Base-by-base conservation (phyloP, 2,888 invertebrate species). In the Limenitis camilla region DNA sequence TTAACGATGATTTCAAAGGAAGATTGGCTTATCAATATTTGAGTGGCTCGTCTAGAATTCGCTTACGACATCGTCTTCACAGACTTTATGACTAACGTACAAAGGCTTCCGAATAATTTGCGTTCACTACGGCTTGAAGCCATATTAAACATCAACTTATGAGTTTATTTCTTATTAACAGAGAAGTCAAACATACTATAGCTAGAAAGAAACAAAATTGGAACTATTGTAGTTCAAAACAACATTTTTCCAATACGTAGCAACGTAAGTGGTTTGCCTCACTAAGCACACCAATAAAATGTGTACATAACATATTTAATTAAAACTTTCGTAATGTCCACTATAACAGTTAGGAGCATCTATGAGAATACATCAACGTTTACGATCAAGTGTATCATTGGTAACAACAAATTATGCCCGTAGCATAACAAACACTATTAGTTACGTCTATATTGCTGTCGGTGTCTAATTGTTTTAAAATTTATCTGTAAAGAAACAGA, bases 11-110 rank as follows among this genome's bases (percentile, higher is more conserved):
- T 57, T 69, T 67, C 66, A 68, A 69, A 75, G 69, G 69, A 61
- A 66, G 66, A 78, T 76, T 76, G 70, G 68, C 62, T 53, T 68
- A 74, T 81, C 77, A 81, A 80, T 81, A 81, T 81, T 81, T 72
- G 74, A 79, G 67, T 53, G 54, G 38, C 50, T 36, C 44, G 45
- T 52, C 51, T 49, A 46, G 53, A 51, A 53, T 55, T 49, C 50
- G 46, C 52, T 55, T 56, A 53, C 52, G 39, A 45, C 43, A 48
- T 40, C 44, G 28, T 11, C 44, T 45, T 6, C 19, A n/a, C 29
- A 39, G 45, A 42, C 35, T 40, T 52, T 38, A 42, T 10, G 39
- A 38, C 6, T 47, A 8, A 28, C 41, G 42, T 50, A 46, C n/a
- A 46, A 11, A 11, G n/a, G 31, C 44, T 45, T 29, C 30, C 39